phyloP scores from a whole-genome alignment of 2,888 invertebrate species.

The Aquatica leii region DNA sequence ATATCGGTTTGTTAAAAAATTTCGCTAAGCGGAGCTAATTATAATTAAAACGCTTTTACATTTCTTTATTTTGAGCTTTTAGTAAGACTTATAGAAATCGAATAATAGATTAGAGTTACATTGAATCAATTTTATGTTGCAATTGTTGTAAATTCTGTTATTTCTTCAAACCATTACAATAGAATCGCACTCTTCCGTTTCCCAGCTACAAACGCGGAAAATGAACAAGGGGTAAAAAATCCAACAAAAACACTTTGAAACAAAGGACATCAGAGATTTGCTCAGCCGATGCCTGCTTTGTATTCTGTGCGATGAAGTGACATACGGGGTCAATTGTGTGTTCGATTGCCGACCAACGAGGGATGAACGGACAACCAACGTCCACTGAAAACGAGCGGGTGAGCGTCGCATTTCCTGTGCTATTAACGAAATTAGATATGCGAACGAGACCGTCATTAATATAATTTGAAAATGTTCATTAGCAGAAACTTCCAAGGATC shows the following conservation, averaged over 20 bases:
- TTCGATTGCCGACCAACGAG: slow-evolving; percentile 52
- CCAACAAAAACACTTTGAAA: slow-evolving; percentile 50
- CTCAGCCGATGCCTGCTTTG: slow-evolving; percentile 51
- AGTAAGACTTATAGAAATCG: too few species aligned
- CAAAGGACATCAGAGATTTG: slow-evolving; percentile 51
- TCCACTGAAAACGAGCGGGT: slow-evolving; percentile 40
- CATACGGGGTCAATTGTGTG: slow-evolving; percentile 55
- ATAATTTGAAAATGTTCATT: too few species aligned
- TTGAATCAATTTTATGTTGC: slow-evolving; percentile 12
- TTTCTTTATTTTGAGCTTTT: too few species aligned
- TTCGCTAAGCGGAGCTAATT: too few species aligned
- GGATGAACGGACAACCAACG: slow-evolving; percentile 44
- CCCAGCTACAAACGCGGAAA: slow-evolving; percentile 43
- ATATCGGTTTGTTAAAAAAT: too few species aligned
- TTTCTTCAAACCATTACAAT: slow-evolving; percentile 28
- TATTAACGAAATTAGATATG: slow-evolving; percentile 41
- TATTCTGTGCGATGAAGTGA: slow-evolving; percentile 53
- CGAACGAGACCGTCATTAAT: slow-evolving; percentile 8
- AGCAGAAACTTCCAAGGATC: too few species aligned
- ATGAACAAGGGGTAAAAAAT: slow-evolving; percentile 46
- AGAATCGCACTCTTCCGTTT: slow-evolving; percentile 31
- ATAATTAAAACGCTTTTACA: too few species aligned
- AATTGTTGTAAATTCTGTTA: slow-evolving; percentile 28
- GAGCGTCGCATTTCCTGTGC: slow-evolving; percentile 39
- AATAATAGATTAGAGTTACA: slow-evolving; percentile 1